Evolutionary conservation across 2,797 vertebrate species (phyloP).

Genomic region (Rhabdophis nuchalis): DNA sequence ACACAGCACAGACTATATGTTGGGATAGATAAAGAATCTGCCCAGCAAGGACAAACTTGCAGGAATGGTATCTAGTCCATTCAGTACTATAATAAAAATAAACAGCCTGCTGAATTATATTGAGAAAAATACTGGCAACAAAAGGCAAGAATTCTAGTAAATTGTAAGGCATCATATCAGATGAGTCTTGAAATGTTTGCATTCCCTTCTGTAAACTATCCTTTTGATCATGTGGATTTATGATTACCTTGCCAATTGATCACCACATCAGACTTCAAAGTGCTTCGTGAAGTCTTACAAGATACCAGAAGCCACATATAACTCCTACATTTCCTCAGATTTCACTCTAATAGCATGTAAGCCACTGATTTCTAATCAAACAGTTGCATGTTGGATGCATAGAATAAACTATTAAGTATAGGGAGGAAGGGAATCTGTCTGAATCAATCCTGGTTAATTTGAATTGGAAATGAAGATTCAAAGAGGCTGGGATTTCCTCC

Average conservation of each 20-base stretch:
- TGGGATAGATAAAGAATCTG: neutral
- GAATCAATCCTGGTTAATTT: neutral
- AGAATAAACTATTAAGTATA: neutral
- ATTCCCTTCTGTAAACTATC: neutral
- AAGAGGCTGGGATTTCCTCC: neutral
- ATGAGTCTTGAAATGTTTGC: neutral
- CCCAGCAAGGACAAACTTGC: neutral
- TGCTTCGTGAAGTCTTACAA: neutral
- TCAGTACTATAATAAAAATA: neutral
- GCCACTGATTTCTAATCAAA: neutral
- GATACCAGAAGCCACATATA: neutral
- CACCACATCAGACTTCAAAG: neutral
- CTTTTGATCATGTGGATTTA: neutral
- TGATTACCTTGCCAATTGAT: neutral
- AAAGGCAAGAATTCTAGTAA: neutral
- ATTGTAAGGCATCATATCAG: neutral
- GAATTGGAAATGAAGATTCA: neutral
- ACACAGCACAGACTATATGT: neutral
- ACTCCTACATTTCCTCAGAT: neutral
- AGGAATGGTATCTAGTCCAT: neutral
- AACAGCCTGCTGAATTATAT: neutral
- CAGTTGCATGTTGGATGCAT: neutral
- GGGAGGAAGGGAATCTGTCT: neutral
- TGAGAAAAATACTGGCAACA: neutral
- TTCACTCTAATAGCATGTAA: neutral